These are phyloP conservation scores for Phocoena sinus DNA, from an alignment of 2,113 vertebrate genomes.

Conservation along the genomic window DNA sequence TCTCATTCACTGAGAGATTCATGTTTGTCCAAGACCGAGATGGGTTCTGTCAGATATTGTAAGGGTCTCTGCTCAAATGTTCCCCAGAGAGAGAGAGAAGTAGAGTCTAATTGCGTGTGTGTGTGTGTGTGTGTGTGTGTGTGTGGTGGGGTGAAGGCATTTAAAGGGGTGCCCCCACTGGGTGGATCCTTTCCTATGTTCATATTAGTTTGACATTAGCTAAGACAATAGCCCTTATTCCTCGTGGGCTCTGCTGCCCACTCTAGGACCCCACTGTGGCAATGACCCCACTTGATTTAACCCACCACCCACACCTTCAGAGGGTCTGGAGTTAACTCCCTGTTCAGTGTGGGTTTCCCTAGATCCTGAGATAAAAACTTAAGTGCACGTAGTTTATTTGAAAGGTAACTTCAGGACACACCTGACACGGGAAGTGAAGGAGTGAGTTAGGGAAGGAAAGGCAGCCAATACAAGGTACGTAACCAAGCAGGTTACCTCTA, in stretches of 20 bases:
- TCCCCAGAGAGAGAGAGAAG: neutral
- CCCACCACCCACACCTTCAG: neutral
- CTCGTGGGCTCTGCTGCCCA: too few relatives aligned
- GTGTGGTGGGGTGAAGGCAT: neutral
- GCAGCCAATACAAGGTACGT: rapidly evolving
- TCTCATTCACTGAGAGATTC: neutral
- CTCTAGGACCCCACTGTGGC: neutral
- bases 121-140: neutral
- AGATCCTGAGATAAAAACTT: neutral
- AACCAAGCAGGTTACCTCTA: neutral
- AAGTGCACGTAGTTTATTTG: neutral
- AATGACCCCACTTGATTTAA: neutral
- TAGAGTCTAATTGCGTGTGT: neutral
- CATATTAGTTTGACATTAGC: neutral
- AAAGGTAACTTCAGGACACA: neutral
- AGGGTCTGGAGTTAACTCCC: neutral
- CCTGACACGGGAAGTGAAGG: neutral
- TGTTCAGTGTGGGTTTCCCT: neutral
- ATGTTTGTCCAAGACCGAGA: neutral
- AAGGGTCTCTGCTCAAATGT: neutral
- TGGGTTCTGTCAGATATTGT: neutral
- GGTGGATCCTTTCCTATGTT: neutral
- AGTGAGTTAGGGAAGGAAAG: neutral
- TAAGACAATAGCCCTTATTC: neutral
- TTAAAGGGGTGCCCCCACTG: neutral